These are phyloP conservation scores for Caenorhabditis macrosperma DNA, from an alignment of 2,888 invertebrate species.

Conservation along the genomic window DNA sequence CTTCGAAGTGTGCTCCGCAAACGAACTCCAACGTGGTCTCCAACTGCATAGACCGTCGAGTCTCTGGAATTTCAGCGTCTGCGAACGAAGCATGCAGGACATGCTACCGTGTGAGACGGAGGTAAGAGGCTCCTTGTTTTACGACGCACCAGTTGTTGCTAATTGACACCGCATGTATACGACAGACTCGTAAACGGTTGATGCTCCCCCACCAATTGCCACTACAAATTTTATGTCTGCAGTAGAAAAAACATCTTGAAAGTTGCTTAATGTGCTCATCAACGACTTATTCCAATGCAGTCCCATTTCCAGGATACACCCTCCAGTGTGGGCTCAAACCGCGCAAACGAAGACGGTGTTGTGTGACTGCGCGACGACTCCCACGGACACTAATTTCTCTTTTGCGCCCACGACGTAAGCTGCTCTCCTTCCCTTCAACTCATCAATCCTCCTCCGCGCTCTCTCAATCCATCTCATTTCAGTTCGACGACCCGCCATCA, in stretches of 20 bases:
- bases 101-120: constrained; percentile 71
- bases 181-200: constrained; percentile 3
- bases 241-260: neutral
- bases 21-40: constrained; percentile 20
- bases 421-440: constrained; percentile 24
- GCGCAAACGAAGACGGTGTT: constrained; percentile 61
- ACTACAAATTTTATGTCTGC: neutral
- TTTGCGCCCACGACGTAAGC: constrained; percentile 59
- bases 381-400: constrained; percentile 41
- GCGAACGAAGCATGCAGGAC: constrained; percentile 70
- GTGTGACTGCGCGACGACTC: constrained; percentile 68
- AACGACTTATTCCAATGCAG: too few species aligned
- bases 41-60: constrained; percentile 68
- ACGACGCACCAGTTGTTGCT: constrained; percentile 9
- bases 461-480: constrained; percentile 19
- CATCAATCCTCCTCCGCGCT: constrained; percentile 16
- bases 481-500: constrained; percentile 65
- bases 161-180: constrained; percentile 16
- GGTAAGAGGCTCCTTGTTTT: constrained; percentile 20
- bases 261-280: neutral
- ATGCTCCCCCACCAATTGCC: too few species aligned
- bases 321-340: constrained; percentile 72
- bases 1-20: constrained; percentile 20
- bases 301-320: constrained; percentile 65
- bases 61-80: constrained; percentile 47